Percentiles rank a stretch among this genome's conserved stretches.
Evolutionary conservation across 37 sponge, comb jelly and placozoan species (phyloP).

Genomic region (Spongia lamella): DNA sequence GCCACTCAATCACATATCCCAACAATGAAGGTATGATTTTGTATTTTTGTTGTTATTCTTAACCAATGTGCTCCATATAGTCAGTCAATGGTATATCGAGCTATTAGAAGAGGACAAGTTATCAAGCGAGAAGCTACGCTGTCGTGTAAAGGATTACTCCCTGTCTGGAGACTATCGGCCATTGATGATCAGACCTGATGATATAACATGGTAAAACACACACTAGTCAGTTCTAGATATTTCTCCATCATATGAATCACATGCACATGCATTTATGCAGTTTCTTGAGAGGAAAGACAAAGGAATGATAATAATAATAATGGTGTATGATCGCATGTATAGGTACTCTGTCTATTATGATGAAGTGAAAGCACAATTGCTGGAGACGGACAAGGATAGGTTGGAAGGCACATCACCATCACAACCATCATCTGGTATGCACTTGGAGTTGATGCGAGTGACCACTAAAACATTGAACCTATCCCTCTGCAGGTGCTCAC

Average conservation of each 20-base stretch:
- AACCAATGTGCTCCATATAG: constrained; percentile 12
- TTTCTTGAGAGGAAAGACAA: too few species aligned
- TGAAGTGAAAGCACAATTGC: too few species aligned
- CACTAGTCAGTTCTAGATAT: too few species aligned
- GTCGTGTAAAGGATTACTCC: constrained; percentile 73
- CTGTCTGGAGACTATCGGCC: constrained; percentile 69
- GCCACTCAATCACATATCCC: constrained; percentile 62
- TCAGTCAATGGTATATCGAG: constrained; percentile 41
- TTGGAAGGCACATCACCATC: too few species aligned
- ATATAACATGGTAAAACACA: constrained; percentile 61
- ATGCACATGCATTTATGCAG: too few species aligned
- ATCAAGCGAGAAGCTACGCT: constrained; percentile 32
- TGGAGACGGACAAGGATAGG: too few species aligned
- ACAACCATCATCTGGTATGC: too few species aligned
- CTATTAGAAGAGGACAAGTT: constrained; percentile 64
- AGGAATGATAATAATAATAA: too few species aligned
- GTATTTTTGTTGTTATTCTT: background rate
- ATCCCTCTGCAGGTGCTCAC: constrained; percentile 23
- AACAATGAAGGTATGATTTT: constrained; percentile 25
- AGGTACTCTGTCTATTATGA: background rate
- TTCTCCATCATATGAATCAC: too few species aligned
- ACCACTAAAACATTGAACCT: too few species aligned
- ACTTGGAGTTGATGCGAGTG: too few species aligned
- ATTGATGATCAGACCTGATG: constrained; percentile 63
- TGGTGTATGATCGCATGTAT: background rate